Percentiles rank a stretch among this genome's conserved stretches.
These are phyloP conservation scores for Vireo altiloquus DNA, from an alignment of 2,113 vertebrate species.

Conservation along the genomic window DNA sequence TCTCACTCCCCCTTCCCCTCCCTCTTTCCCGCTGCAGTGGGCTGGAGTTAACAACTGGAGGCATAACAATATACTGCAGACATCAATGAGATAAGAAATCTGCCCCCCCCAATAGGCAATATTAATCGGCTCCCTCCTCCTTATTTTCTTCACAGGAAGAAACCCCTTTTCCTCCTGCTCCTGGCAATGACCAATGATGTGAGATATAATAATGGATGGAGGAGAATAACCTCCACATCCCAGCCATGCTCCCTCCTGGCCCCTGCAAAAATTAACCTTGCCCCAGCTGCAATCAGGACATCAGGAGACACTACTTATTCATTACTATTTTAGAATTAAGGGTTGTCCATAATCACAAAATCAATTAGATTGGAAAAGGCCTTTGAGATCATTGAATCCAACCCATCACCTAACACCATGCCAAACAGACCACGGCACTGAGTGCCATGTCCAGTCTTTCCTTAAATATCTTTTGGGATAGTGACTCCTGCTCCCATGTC, in stretches of 20 bases:
- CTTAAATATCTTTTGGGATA: not conserved
- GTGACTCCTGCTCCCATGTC: not conserved
- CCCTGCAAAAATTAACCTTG: not conserved
- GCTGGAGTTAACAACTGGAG: not conserved
- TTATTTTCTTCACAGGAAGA: not conserved
- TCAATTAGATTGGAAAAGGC: not conserved
- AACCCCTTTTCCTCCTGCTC: not conserved
- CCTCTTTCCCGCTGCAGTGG: too few relatives aligned
- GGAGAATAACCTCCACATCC: not conserved
- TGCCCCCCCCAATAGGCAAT: not conserved
- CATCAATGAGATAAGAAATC: not conserved
- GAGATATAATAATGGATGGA: fast-evolving
- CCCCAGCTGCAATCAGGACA: not conserved
- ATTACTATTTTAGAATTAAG: not conserved
- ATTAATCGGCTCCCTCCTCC: not conserved
- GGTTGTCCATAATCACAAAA: not conserved
- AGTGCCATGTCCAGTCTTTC: not conserved
- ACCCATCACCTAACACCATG: not conserved
- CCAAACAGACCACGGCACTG: not conserved
- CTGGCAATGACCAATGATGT: not conserved
- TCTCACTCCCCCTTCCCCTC: not conserved
- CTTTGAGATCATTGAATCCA: not conserved
- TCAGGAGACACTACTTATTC: not conserved
- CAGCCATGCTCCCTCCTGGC: not conserved
- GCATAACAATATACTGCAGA: not conserved